Base-by-base conservation (phyloP, 1,140 invertebrate genomes). In the Diachasmimorpha longicaudata region DNA sequence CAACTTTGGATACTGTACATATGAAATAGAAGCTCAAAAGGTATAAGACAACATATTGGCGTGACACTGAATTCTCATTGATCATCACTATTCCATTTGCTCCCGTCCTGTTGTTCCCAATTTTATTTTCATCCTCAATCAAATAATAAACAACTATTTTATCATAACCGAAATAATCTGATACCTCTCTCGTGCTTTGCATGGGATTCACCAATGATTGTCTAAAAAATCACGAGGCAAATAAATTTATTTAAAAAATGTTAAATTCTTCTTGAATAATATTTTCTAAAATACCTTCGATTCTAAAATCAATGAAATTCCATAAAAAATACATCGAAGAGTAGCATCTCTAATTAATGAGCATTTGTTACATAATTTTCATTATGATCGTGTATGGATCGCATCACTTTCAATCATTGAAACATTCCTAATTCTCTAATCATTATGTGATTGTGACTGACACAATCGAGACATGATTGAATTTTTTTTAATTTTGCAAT, bases 1-100 rank as follows among this genome's bases (percentile, higher is more conserved):
- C 55, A 36, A 68, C 58, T 44, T 37, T 5, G 21, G 72, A 73
- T 66, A 63, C 58, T 73, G 48, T 66, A 63, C 58, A 63, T 31
- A 21, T 55, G 8, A 72, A 48, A 52, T 46, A 23, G 5, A 36
- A 55, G n/a, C 10, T 36, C 19, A 48, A 75, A 13, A 37, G 63
- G 25, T 25, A 55, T 16, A 31, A 31, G 31, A 48, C 16, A 52
- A 69, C 67, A 67, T 66, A 63, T 63, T 55, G n/a, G 31, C 31
- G 6, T 31, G 31, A 31, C 31, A 31, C 6, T 31, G 6, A 31
- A 31, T 31, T 6, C 31, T 31, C 31, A 2, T 31, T 31, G 2
- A 31, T 55, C 23, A 36, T 10, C 21, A 11, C 14, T 25, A 46
- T 72, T 73, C 42, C 55, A 44, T 42, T 21, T 63, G 10, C 19